Percentiles rank a stretch among this genome's conserved stretches.
phyloP scores from a whole-genome alignment of 2,797 vertebrate genomes.

The Lophius americanus region DNA sequence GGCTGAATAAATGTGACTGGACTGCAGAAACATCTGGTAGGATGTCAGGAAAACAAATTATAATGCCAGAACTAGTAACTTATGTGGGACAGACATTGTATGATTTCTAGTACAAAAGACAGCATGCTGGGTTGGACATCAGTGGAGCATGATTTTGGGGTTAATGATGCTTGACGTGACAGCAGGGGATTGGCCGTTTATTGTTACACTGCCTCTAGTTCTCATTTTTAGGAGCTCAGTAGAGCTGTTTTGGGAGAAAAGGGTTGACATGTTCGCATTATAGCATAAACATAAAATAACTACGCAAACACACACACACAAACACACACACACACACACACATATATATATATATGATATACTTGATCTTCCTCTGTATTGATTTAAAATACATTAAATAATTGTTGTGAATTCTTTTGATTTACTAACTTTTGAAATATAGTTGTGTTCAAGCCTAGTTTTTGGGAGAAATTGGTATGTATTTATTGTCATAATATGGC shows the following conservation, averaged over 20 bases:
- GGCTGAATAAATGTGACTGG: constrained; percentile 35
- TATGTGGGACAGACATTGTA: constrained; percentile 26
- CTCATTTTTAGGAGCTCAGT: constrained; percentile 20
- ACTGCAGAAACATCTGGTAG: constrained; percentile 31
- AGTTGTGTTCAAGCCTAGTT: neutral
- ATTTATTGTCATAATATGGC: neutral
- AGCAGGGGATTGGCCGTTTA: constrained; percentile 30
- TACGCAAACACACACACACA: no score
- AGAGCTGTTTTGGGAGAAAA: constrained; percentile 29
- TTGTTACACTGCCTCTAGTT: constrained; percentile 12
- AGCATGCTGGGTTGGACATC: constrained; percentile 37
- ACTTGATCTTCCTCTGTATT: no score
- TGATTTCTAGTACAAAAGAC: constrained; percentile 29
- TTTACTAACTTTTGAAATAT: neutral
- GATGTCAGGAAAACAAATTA: constrained; percentile 11
- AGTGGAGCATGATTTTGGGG: constrained; percentile 34
- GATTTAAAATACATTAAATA: no score
- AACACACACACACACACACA: no score
- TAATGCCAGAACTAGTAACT: constrained; percentile 2
- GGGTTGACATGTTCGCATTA: no score
- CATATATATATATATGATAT: no score
- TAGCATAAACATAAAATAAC: neutral
- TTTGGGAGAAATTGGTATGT: neutral
- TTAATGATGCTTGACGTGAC: constrained; percentile 59
- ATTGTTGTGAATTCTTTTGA: neutral